Conservation (phyloP, 2,113 vertebrate genomes). For the Sceloporus tristichus region DNA sequence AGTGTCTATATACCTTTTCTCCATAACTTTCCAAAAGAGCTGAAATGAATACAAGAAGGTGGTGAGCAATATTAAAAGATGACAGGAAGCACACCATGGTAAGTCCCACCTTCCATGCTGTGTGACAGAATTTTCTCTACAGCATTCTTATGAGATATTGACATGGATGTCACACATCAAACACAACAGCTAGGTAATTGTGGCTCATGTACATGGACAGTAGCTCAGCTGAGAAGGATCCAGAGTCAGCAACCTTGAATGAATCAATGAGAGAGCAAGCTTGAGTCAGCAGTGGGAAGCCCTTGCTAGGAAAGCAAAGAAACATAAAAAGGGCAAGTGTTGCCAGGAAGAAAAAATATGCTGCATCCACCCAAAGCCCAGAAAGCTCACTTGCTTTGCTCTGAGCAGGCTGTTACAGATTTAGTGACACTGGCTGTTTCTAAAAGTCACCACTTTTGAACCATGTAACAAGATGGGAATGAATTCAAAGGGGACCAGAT, state of each 20-base stretch:
- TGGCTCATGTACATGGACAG: slow-evolving; percentile 22
- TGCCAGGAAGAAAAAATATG: background rate
- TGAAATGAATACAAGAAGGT: background rate
- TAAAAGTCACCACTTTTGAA: background rate
- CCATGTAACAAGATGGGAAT: background rate
- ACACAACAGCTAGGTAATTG: background rate
- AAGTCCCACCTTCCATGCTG: background rate
- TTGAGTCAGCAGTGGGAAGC: slow-evolving; percentile 28
- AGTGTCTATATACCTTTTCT: background rate
- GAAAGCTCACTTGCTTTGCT: background rate
- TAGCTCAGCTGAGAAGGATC: background rate
- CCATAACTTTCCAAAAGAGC: background rate
- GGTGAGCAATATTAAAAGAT: background rate
- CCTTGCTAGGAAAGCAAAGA: background rate
- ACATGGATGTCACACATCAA: background rate
- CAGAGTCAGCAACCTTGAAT: slow-evolving; percentile 43
- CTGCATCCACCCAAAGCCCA: background rate
- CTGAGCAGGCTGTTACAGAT: background rate
- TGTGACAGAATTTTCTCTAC: background rate
- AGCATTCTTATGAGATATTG: background rate
- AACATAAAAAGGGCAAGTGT: slow-evolving; percentile 3
- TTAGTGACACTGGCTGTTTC: background rate
- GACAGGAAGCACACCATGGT: background rate
- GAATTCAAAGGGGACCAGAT: background rate
- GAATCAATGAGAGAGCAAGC: slow-evolving; percentile 27